phyloP scores from a whole-genome alignment of 2,888 invertebrate species.

The Nasonovia ribisnigri region DNA sequence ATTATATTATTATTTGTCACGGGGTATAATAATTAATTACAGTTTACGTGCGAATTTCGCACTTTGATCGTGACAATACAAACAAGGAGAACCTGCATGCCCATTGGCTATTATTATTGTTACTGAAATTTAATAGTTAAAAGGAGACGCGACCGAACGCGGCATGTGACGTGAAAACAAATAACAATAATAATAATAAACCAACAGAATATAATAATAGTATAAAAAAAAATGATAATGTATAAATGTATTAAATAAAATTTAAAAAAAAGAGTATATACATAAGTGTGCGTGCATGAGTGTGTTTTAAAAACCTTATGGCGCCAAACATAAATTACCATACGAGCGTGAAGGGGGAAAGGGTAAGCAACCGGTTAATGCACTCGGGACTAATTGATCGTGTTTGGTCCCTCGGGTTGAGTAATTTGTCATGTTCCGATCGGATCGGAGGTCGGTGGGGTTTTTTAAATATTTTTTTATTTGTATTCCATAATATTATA shows the following conservation, averaged over 20 bases:
- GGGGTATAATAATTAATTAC: not conserved
- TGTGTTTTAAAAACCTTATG: constrained; percentile 56
- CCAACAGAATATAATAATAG: no score
- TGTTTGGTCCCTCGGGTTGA: constrained; percentile 64
- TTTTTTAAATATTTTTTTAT: constrained; percentile 23
- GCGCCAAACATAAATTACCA: constrained; percentile 64
- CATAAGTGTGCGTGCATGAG: not conserved
- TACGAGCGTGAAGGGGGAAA: not conserved
- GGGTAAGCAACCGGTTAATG: constrained; percentile 59
- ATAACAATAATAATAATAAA: no score
- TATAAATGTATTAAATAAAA: constrained; percentile 6
- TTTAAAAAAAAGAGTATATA: not conserved
- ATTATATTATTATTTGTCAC: not conserved
- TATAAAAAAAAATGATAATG: constrained; percentile 24
- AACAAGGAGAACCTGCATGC: no score
- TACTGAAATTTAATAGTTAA: constrained; percentile 27
- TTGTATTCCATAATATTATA: not conserved
- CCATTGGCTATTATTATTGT: no score
- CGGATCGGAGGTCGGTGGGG: constrained; percentile 42
- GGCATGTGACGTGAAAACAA: not conserved
- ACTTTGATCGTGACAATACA: not conserved
- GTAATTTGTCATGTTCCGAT: constrained; percentile 64
- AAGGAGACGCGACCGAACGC: not conserved
- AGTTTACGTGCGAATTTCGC: not conserved
- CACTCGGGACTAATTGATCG: constrained; percentile 64